A percentile compares a stretch with the other conserved stretches of the same genome.
These are phyloP conservation scores for Lepidurus couesii DNA, from an alignment of 1,140 invertebrate species.

Conservation along the genomic window DNA sequence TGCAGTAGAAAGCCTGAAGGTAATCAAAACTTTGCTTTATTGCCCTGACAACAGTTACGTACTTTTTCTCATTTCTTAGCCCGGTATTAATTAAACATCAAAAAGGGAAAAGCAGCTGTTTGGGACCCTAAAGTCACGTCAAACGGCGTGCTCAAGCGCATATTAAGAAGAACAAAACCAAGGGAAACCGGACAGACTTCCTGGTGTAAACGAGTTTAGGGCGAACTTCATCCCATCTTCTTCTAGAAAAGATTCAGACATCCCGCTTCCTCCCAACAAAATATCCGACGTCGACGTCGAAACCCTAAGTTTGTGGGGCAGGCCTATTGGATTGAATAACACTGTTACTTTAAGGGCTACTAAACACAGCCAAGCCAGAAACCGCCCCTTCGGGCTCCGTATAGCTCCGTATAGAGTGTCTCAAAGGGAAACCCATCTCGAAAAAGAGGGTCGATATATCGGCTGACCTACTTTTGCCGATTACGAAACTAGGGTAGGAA, in stretches of 20 bases:
- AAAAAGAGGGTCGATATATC: neutral
- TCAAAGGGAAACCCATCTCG: neutral
- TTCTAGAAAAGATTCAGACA: neutral
- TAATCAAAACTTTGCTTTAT: no score
- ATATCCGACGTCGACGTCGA: neutral
- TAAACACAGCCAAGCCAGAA: no score
- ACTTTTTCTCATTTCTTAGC: no score
- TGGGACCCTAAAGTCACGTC: neutral
- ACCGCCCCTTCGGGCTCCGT: no score
- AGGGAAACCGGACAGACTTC: constrained; percentile 4
- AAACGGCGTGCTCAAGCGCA: neutral
- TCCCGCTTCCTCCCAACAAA: neutral
- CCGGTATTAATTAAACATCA: no score
- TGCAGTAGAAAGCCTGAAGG: no score
- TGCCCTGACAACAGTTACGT: no score
- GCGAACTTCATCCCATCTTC: neutral
- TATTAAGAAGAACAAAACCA: neutral
- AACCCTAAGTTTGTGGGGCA: no score
- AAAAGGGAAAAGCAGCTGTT: neutral
- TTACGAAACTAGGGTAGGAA: constrained; percentile 6
- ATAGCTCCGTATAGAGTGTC: neutral
- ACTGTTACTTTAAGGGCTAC: no score
- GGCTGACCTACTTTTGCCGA: neutral
- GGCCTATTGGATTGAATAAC: no score
- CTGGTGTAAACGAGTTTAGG: neutral